Conservation (phyloP, 2,113 vertebrate species). For the Stercorarius parasiticus region DNA sequence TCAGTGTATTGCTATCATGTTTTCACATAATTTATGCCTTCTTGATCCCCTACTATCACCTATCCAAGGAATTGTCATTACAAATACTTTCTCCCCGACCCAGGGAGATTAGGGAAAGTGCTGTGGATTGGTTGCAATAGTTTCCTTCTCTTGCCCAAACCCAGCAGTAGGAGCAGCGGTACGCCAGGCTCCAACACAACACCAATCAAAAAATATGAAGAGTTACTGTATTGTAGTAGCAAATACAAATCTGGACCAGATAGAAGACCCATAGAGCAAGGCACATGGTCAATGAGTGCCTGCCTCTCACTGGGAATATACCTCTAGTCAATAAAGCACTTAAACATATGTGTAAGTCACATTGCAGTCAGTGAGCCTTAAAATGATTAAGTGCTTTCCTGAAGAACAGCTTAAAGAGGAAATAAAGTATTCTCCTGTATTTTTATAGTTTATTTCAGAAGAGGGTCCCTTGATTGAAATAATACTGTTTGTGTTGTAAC, state of each 20-base stretch:
- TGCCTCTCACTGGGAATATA: neutral
- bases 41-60: neutral
- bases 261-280: neutral
- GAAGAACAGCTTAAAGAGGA: constrained; percentile 19
- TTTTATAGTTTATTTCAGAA: neutral
- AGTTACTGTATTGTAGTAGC: neutral
- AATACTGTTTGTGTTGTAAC: neutral
- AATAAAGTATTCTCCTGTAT: neutral
- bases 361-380: neutral
- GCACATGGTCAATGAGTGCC: neutral
- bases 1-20: neutral
- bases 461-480: neutral
- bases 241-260: neutral
- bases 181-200: neutral
- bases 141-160: neutral
- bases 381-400: neutral
- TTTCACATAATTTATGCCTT: neutral
- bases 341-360: neutral
- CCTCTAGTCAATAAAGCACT: neutral
- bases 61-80: neutral
- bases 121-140: neutral
- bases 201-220: neutral
- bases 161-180: neutral
- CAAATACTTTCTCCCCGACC: neutral
- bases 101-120: neutral